Evolutionary conservation across 2,888 invertebrate species (phyloP).

Genomic region (Eueremaeus valkanovi): DNA sequence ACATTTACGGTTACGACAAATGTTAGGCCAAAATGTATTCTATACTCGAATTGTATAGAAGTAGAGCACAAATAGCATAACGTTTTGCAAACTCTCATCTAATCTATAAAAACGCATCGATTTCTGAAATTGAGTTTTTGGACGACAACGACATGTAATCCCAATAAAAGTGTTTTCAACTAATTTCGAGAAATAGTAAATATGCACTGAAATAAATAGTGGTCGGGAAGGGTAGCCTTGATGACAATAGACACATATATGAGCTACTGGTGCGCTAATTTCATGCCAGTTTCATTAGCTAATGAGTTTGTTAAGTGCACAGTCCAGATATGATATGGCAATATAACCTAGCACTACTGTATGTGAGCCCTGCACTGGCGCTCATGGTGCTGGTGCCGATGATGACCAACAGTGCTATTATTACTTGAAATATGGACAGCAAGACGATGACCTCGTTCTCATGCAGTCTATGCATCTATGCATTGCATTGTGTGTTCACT

Average conservation of each 20-base stretch:
- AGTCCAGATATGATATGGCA: slow-evolving; percentile 26
- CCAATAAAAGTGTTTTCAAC: slow-evolving; percentile 29
- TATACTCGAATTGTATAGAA: neutral
- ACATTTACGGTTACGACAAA: slow-evolving; percentile 17
- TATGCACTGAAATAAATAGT: neutral
- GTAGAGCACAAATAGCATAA: neutral
- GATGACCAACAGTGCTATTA: neutral
- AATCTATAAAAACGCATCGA: slow-evolving; percentile 25
- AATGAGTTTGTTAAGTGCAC: slow-evolving; percentile 30
- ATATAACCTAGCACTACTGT: neutral
- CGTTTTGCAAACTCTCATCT: neutral
- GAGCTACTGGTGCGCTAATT: slow-evolving; percentile 18
- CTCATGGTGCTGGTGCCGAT: neutral
- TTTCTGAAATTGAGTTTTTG: slow-evolving; percentile 15
- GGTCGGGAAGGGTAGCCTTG: neutral
- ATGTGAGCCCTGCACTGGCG: neutral
- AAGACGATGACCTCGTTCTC: slow-evolving; percentile 33
- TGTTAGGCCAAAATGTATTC: slow-evolving; percentile 24
- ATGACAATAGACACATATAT: neutral
- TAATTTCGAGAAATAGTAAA: slow-evolving; percentile 11
- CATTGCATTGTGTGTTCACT: too few relatives aligned
- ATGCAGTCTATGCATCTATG: neutral
- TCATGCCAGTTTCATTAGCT: slow-evolving; percentile 37
- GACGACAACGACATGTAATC: neutral
- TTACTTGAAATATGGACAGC: slow-evolving; percentile 1